Conservation (phyloP, 2,113 vertebrate species). For the Nothoprocta perdicaria region DNA sequence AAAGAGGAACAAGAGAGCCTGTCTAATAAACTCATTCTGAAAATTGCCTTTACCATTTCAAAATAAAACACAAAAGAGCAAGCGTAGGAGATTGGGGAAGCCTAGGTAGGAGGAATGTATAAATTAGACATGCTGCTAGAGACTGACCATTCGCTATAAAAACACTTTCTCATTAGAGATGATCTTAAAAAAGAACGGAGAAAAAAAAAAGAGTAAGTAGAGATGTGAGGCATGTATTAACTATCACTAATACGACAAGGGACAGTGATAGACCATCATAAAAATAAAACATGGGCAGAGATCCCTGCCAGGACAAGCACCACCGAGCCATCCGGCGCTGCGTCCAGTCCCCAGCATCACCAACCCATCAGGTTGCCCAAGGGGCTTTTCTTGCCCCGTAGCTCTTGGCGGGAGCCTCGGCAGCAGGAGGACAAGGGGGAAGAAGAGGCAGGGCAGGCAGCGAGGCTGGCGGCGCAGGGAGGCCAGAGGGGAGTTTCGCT, state of each 20-base stretch:
- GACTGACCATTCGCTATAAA: not conserved
- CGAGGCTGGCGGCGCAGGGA: not conserved
- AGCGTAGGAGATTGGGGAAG: not conserved
- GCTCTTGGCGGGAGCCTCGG: conserved; percentile 22
- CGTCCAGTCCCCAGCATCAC: not conserved
- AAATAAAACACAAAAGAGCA: not conserved
- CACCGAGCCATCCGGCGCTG: not conserved
- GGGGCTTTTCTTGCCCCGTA: conserved; percentile 9
- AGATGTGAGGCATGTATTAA: not conserved
- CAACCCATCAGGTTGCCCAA: not conserved
- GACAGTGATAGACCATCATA: not conserved
- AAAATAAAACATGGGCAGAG: not conserved
- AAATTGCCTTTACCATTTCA: not conserved
- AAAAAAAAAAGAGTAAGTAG: not conserved
- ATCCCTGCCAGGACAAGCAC: not conserved
- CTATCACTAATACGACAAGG: not conserved
- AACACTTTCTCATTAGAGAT: not conserved
- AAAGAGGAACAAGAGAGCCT: not conserved
- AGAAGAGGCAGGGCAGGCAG: not conserved
- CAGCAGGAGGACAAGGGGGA: conserved; percentile 25
- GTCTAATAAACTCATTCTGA: not conserved
- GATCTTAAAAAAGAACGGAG: not conserved
- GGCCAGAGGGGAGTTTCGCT: conserved; percentile 63
- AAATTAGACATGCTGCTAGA: not conserved
- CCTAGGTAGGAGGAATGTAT: not conserved